Evolutionary conservation across 2,888 invertebrate species (phyloP).

Genomic region (Caenorhabditis sulstoni): DNA sequence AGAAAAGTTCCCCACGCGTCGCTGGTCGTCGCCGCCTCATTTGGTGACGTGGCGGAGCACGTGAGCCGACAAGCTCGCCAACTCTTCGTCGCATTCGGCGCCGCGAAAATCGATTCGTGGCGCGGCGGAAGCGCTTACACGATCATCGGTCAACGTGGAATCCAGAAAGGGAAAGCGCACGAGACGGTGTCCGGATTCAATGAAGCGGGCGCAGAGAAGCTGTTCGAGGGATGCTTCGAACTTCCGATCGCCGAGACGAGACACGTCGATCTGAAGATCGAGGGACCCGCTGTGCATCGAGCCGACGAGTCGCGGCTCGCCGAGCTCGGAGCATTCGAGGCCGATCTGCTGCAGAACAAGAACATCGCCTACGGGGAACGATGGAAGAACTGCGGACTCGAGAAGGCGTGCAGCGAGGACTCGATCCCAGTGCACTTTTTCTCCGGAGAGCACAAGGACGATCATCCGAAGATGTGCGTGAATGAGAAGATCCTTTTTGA

Average conservation of each 20-base stretch:
- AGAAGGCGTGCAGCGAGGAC: constrained; percentile 54
- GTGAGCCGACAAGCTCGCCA: constrained; percentile 64
- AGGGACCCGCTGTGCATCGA: constrained; percentile 39
- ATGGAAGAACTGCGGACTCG: constrained; percentile 66
- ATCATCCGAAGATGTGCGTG: constrained; percentile 83
- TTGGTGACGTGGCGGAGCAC: constrained; percentile 72
- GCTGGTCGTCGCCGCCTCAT: constrained; percentile 65
- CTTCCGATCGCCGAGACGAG: constrained; percentile 67
- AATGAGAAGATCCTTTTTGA: constrained; percentile 81
- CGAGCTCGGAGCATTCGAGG: constrained; percentile 55
- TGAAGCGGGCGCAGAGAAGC: neutral
- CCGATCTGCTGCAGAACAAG: constrained; percentile 30
- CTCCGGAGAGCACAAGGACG: constrained; percentile 82
- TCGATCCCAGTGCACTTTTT: constrained; percentile 65
- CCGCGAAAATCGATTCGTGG: constrained; percentile 62
- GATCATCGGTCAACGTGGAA: constrained; percentile 67
- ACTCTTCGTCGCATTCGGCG: constrained; percentile 63
- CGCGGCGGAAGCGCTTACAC: constrained; percentile 64
- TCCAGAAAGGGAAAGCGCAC: constrained; percentile 60
- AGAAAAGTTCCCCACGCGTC: constrained; percentile 56
- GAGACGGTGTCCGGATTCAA: constrained; percentile 53
- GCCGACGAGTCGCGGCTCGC: constrained; percentile 66
- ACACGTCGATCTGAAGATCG: constrained; percentile 43
- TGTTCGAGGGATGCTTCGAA: constrained; percentile 66
- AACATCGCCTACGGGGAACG: constrained; percentile 57